Evolutionary conservation across 1,140 invertebrate genomes (phyloP).

Genomic region (Oppia nitens): DNA sequence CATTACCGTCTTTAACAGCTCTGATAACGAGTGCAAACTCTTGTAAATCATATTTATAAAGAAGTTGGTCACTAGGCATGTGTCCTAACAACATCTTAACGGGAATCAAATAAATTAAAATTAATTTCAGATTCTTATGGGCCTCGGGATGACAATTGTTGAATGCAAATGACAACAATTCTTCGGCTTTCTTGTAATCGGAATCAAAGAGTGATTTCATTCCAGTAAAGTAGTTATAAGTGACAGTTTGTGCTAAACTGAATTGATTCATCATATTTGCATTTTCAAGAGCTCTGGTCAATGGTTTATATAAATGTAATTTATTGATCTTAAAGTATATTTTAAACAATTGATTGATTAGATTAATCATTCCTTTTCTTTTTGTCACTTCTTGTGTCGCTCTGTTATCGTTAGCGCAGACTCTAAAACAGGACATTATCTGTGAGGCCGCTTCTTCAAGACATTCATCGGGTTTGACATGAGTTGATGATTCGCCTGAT

Average conservation of each 20-base stretch:
- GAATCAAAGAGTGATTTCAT: conserved; percentile 96
- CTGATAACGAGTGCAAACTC: conserved; percentile 75
- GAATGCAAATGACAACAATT: conserved; percentile 81
- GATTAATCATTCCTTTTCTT: conserved; percentile 79
- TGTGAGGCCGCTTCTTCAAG: conserved; percentile 85
- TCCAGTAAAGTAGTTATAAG: conserved; percentile 92
- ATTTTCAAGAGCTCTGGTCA: conserved; percentile 88
- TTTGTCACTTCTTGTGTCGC: conserved; percentile 76
- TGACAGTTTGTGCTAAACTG: conserved; percentile 59
- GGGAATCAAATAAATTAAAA: conserved; percentile 87
- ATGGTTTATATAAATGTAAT: conserved; percentile 83
- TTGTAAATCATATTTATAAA: conserved; percentile 74
- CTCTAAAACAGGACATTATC: conserved; percentile 81
- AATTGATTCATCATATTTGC: conserved; percentile 69
- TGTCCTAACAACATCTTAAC: conserved; percentile 91
- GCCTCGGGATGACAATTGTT: conserved; percentile 65
- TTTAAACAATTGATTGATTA: conserved; percentile 94
- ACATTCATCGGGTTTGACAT: conserved; percentile 42
- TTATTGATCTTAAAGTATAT: conserved; percentile 89
- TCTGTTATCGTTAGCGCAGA: conserved; percentile 78
- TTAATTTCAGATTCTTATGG: conserved; percentile 73
- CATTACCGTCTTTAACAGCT: conserved; percentile 66
- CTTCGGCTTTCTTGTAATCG: conserved; percentile 80
- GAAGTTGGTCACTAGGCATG: conserved; percentile 57
- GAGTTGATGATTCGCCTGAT: background rate